Percentiles rank a stretch among this genome's conserved stretches.
These are phyloP conservation scores for Sycobia sp. DNA, from an alignment of 1,140 invertebrate species.

Conservation along the genomic window DNA sequence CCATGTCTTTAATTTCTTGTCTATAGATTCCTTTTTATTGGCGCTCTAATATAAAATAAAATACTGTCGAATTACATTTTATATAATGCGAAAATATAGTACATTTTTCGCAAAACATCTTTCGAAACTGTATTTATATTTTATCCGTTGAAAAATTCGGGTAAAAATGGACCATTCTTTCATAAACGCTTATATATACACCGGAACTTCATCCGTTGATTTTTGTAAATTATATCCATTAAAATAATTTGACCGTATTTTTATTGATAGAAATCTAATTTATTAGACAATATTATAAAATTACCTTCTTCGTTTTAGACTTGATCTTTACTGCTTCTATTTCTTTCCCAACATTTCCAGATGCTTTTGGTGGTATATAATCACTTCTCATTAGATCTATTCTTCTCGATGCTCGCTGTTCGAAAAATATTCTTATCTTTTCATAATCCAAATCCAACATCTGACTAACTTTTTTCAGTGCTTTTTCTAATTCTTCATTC, in stretches of 20 bases:
- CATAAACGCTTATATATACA: too few species aligned
- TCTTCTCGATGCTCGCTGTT: conserved; percentile 2
- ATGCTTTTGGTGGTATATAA: not conserved
- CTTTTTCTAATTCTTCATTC: conserved; percentile 28
- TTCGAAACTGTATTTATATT: too few species aligned
- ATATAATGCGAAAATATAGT: too few species aligned
- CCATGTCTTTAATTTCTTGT: conserved; percentile 26
- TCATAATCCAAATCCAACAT: conserved; percentile 21
- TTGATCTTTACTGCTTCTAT: conserved; percentile 4
- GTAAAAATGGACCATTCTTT: too few species aligned
- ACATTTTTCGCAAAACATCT: too few species aligned
- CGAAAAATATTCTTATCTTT: conserved; percentile 13
- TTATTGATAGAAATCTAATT: too few species aligned
- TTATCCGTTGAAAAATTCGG: too few species aligned
- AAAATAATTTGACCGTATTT: too few species aligned
- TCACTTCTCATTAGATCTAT: conserved; percentile 9
- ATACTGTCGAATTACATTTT: too few species aligned
- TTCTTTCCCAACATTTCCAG: not conserved
- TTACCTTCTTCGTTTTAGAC: conserved; percentile 5
- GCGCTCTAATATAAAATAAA: too few species aligned
- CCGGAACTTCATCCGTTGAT: not conserved
- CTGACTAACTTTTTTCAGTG: conserved; percentile 1
- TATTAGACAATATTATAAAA: not conserved
- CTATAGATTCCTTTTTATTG: not conserved
- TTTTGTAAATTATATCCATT: too few species aligned